phyloP scores from a whole-genome alignment of 2,113 vertebrate species.

The Phylloscopus trochilus region DNA sequence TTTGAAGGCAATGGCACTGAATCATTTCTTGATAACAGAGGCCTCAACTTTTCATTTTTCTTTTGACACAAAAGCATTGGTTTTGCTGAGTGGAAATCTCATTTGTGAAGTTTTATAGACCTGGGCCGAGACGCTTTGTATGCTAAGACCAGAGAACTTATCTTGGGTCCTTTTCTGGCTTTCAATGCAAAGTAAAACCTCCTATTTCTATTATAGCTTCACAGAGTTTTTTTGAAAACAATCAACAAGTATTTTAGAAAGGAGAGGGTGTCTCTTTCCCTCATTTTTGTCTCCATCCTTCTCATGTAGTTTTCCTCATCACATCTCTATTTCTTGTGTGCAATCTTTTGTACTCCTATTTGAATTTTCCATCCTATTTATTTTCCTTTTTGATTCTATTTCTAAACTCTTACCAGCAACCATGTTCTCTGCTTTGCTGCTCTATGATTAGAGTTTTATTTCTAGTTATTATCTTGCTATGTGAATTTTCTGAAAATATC shows the following conservation, averaged over 20 bases:
- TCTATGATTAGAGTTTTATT: not conserved
- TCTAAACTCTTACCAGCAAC: not conserved
- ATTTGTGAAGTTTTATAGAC: not conserved
- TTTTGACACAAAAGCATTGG: not conserved
- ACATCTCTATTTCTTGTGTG: not conserved
- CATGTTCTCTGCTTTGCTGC: not conserved
- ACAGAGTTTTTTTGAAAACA: not conserved
- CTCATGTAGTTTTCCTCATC: not conserved
- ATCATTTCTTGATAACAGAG: not conserved
- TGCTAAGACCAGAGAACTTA: not conserved
- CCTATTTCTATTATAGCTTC: not conserved
- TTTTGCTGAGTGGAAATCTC: not conserved
- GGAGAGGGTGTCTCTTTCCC: not conserved
- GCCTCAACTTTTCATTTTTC: not conserved
- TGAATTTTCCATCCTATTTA: not conserved
- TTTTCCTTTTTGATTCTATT: not conserved
- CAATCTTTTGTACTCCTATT: not conserved
- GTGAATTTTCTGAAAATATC: not conserved
- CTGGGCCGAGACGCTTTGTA: not conserved
- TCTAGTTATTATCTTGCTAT: not conserved
- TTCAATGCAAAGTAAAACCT: not conserved
- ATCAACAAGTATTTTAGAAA: not conserved
- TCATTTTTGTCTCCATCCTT: not conserved
- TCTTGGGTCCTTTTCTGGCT: not conserved
- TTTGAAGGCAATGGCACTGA: slow-evolving; percentile 17